phyloP scores from a whole-genome alignment of 2,797 vertebrate genomes.

The Phalloptychus januarius region DNA sequence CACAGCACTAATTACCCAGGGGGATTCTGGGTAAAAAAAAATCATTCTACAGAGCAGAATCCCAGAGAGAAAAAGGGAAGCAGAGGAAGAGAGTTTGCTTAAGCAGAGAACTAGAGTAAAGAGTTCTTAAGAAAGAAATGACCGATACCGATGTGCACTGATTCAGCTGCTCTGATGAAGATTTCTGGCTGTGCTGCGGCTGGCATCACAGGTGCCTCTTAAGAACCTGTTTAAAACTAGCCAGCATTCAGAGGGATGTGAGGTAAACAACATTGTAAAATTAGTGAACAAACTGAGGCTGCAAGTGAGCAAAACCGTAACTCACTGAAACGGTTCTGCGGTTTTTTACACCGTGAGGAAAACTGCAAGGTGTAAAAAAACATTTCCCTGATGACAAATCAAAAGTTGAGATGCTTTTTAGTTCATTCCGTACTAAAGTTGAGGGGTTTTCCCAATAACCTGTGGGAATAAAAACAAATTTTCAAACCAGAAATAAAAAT shows the following conservation, averaged over 20 bases:
- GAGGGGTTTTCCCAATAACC: not conserved
- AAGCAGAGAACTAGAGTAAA: constrained; percentile 20
- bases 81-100: constrained; percentile 30
- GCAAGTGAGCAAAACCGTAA: not conserved
- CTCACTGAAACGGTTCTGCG: not conserved
- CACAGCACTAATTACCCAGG: constrained; percentile 75
- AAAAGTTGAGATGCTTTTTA: not conserved
- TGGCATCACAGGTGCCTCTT: not conserved
- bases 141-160: not conserved
- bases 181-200: not conserved
- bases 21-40: constrained; percentile 78
- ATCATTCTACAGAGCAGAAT: constrained; percentile 67
- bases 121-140: constrained; percentile 31
- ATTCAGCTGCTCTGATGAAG: not conserved
- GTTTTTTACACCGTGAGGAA: too few relatives aligned
- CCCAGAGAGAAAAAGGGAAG: constrained; percentile 44
- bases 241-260: not conserved
- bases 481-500: not conserved
- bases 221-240: not conserved
- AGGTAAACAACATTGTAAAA: not conserved
- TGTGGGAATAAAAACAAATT: not conserved
- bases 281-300: not conserved
- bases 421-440: not conserved
- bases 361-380: not conserved
- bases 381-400: not conserved